These are phyloP conservation scores for Sebastes vulpes DNA, from an alignment of 2,797 vertebrate genomes.

Conservation along the genomic window DNA sequence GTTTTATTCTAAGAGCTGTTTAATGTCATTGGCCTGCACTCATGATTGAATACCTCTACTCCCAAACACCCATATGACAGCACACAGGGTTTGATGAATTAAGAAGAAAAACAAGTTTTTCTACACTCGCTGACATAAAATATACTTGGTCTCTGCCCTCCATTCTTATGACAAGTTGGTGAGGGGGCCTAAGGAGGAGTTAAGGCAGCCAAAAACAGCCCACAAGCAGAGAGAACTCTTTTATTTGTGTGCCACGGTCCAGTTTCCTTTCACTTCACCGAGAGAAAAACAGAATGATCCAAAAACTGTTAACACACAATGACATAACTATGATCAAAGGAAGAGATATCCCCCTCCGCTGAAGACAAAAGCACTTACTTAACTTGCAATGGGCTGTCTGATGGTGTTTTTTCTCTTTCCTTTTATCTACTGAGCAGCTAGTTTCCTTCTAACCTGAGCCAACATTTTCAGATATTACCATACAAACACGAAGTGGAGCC, in stretches of 20 bases:
- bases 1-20: slow-evolving; percentile 81
- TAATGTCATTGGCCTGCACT: slow-evolving; percentile 71
- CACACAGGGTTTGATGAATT: slow-evolving; percentile 75
- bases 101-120: slow-evolving; percentile 76
- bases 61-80: slow-evolving; percentile 70
- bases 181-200: slow-evolving; percentile 15
- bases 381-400: slow-evolving; percentile 19
- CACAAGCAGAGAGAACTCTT: slow-evolving; percentile 46
- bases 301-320: slow-evolving; percentile 43
- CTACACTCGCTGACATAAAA: slow-evolving; percentile 76
- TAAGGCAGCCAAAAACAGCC: slow-evolving; percentile 15
- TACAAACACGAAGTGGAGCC: not conserved
- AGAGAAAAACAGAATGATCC: slow-evolving; percentile 22
- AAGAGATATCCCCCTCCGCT: slow-evolving; percentile 46
- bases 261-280: slow-evolving; percentile 21
- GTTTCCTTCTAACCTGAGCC: not conserved
- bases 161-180: slow-evolving; percentile 44
- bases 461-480: slow-evolving; percentile 40
- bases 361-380: slow-evolving; percentile 32
- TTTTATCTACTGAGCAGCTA: slow-evolving; percentile 38
- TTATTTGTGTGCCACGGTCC: slow-evolving; percentile 52
- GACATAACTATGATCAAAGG: slow-evolving; percentile 62
- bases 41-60: slow-evolving; percentile 65
- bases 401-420: slow-evolving; percentile 42
- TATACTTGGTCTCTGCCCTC: slow-evolving; percentile 61